Conservation (phyloP, 2,113 vertebrate species). For the Salvator merianae region DNA sequence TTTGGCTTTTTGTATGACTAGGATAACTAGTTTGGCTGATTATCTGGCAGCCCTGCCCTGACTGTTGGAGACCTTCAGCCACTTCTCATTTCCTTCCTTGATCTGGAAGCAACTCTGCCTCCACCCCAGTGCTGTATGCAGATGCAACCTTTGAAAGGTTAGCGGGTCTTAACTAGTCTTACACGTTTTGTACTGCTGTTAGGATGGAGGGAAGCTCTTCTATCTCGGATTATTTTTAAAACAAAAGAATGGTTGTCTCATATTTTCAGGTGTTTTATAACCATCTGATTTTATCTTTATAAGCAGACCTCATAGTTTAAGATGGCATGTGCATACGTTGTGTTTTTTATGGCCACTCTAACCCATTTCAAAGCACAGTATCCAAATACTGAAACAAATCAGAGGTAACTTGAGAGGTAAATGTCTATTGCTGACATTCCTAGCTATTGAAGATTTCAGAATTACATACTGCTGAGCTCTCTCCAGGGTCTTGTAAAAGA, state of each 20-base stretch:
- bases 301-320: neutral
- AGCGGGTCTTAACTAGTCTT: too few species aligned
- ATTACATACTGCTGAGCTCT: constrained; percentile 18
- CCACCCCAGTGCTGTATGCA: too few species aligned
- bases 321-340: neutral
- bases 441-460: neutral
- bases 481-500: constrained; percentile 24
- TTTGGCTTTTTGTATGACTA: too few species aligned
- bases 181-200: too few species aligned
- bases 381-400: constrained; percentile 1
- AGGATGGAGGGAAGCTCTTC: too few species aligned
- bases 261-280: neutral
- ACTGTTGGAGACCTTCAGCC: too few species aligned
- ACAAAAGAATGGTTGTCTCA: neutral
- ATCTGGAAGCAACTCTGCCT: too few species aligned
- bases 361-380: neutral
- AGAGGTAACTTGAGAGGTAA: neutral
- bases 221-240: neutral
- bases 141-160: too few species aligned
- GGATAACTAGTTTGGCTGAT: too few species aligned
- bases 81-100: too few species aligned
- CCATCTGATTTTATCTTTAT: neutral
- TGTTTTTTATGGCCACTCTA: neutral
- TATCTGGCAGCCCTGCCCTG: too few species aligned
- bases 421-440: neutral